Evolutionary conservation across 2,113 vertebrate genomes (phyloP), one percentile per base, ranked within the genome.

Genomic region (Aptenodytes forsteri): DNA sequence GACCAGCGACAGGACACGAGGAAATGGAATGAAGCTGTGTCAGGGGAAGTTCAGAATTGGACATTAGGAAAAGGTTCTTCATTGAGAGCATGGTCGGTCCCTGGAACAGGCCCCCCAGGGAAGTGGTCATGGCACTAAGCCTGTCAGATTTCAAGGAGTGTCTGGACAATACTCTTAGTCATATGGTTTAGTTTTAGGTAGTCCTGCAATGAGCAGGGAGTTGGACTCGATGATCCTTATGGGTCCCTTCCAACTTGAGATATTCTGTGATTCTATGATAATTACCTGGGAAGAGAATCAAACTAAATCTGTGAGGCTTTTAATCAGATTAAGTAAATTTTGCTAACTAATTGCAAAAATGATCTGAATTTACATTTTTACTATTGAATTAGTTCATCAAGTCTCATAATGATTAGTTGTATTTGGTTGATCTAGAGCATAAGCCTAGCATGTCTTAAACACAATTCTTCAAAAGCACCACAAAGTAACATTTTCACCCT

Each of bases 1-100:
- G 21, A 26, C 18, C 29, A 30, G 46, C 2, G 1, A 9, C 3
- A 47, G 50, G 59, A 59, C 26, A 14, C 1, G 1, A 65, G 32
- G 59, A 34, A 34, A 6, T 16, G 32, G 19, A 55, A n/a, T 47
- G 44, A 49, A 30, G 27, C 38, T 65, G 21, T 20, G 3, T 30
- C 46, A 71, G 56, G 13, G 25, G 49, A 47, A 58, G 49, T 7
- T 5, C 38, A 75, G 61, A 61, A 18, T 7, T 36, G n/a, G 59
- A 55, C n/a, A 3, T 36, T 6, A 50, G 36, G 40, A 52, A n/a
- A 70, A 83, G 27, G 18, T 9, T 61, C 49, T 85, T 82, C 32
- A 13, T 3, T 9, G 38, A 29, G 16, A 8, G n/a, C 6, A 7
- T 52, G 32, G 7, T 38, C 3, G 2, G 42, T 30, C 44, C 34